Evolutionary conservation across 2,797 vertebrate genomes (phyloP), one percentile per base, ranked within the genome.

Genomic region (Phylloscopus collybita): DNA sequence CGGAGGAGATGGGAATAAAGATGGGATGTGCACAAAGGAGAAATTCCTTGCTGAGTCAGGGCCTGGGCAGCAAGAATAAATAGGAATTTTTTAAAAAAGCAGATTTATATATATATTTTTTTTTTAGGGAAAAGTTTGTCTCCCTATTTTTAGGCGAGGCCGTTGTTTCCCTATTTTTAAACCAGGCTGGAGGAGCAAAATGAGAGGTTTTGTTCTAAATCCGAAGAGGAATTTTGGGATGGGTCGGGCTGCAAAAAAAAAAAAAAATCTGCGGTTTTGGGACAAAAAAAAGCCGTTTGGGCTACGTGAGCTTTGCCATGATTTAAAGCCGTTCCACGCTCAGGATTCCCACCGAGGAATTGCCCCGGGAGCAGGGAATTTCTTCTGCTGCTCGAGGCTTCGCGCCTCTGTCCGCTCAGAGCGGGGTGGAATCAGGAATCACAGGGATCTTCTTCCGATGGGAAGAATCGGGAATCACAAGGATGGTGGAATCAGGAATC

Each of bases 201-300:
- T 95, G 92, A 96, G 86, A 92, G 95, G 95, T 93, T 96, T 61
- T 72, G 78, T 72, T 94, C 93, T 94, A 95, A 95, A 93, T 91
- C 73, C 4, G n/a, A 91, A 61, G 72, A 92, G 85, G 87, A 91
- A 69, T 93, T 92, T 91, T 94, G 6, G 18, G 88, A 93, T 57
- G 87, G 82, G 79, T 30, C 79, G 82, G 65, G 85, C 75, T 67
- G 29, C 42, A 17, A 38, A 38, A 38, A 38, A 38, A 38, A 38
- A 38, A 38, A 60, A 73, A 76, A 60, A 32, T 57, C 69, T 57
- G 50, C 72, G 87, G 49, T 85, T 90, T 74, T 49, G 36, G 61
- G 69, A 78, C 47, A 22, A 44, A 91, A 34, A 34, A 34, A 34
- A 34, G 30, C 34, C 3, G 40, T 70, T 69, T 4, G 3, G 30